Percentiles rank a stretch among this genome's conserved stretches.
phyloP scores from a whole-genome alignment of 1,140 invertebrate genomes.

The Galleria mellonella region DNA sequence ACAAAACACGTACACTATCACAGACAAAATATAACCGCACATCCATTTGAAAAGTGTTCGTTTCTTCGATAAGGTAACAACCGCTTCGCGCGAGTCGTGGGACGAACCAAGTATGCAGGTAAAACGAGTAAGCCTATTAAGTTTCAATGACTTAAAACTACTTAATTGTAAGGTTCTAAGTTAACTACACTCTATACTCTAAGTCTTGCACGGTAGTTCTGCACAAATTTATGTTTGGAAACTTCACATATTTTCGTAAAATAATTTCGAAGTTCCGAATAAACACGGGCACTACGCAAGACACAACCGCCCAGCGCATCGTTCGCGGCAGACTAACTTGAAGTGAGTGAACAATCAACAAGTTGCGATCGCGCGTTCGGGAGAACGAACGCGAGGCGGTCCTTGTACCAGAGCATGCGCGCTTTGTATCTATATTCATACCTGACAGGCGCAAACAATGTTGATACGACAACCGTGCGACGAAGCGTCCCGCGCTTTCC shows the following conservation, averaged over 20 bases:
- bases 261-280: conserved; percentile 61
- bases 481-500: conserved; percentile 1
- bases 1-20: conserved; percentile 69
- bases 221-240: conserved; percentile 43
- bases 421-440: conserved; percentile 56
- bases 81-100: conserved; percentile 58
- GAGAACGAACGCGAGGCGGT: conserved; percentile 39
- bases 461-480: conserved; percentile 16
- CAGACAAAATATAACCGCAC: conserved; percentile 64
- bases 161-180: conserved; percentile 33
- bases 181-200: conserved; percentile 36
- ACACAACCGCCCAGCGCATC: conserved; percentile 62
- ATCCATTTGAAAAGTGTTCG: conserved; percentile 73
- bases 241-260: conserved; percentile 71
- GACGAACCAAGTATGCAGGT: conserved; percentile 64
- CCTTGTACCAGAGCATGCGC: conserved; percentile 56
- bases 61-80: conserved; percentile 66
- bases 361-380: conserved; percentile 51
- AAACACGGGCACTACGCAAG: conserved; percentile 34
- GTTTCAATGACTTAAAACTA: conserved; percentile 67
- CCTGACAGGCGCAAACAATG: conserved; percentile 41
- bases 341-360: conserved; percentile 72
- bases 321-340: conserved; percentile 63
- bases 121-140: conserved; percentile 68
- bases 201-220: conserved; percentile 39